phyloP scores from a whole-genome alignment of 2,113 vertebrate genomes.

The Actenoides lindsayi region DNA sequence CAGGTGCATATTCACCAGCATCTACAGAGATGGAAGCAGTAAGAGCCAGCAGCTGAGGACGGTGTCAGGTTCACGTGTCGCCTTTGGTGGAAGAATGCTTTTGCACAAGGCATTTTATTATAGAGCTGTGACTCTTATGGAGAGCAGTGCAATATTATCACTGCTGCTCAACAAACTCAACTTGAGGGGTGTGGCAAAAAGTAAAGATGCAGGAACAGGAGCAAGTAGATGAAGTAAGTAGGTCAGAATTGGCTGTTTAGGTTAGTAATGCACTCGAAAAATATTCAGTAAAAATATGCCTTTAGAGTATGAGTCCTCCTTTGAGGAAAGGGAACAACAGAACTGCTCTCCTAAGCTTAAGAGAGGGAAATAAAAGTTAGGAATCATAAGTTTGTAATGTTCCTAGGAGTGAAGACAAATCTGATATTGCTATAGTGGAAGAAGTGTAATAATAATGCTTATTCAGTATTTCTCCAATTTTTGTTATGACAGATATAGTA shows the following conservation, averaged over 20 bases:
- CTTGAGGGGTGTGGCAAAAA: background rate
- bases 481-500: background rate
- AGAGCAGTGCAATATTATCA: background rate
- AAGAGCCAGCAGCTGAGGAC: background rate
- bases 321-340: background rate
- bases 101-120: background rate
- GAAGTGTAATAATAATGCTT: background rate
- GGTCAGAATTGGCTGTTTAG: background rate
- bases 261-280: background rate
- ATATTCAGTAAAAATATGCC: background rate
- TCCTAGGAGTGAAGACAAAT: background rate
- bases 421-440: background rate
- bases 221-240: background rate
- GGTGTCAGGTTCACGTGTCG: accelerated
- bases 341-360: background rate
- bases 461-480: background rate
- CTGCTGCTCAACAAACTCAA: background rate
- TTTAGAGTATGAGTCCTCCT: background rate
- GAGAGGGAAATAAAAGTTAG: background rate
- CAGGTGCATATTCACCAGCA: background rate
- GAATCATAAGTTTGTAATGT: background rate
- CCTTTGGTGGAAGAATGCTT: background rate
- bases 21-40: background rate
- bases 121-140: background rate
- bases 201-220: background rate